Conservation (phyloP, 2,113 vertebrate genomes). For the Corythornis cristatus region DNA sequence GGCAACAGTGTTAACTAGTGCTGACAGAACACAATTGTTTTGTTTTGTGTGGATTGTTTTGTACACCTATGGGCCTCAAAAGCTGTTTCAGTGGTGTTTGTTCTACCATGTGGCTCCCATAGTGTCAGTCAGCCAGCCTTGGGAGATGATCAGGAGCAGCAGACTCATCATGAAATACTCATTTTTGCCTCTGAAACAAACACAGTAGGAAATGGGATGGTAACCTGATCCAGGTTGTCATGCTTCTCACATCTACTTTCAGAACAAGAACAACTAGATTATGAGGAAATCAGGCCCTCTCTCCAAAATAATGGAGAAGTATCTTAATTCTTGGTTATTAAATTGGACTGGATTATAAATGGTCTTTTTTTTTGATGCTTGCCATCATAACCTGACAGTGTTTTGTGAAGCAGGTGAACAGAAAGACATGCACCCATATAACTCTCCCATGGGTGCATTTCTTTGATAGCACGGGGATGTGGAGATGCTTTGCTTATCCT, state of each 20-base stretch:
- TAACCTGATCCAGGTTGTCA: neutral
- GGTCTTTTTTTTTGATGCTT: neutral
- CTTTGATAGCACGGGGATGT: fast-evolving
- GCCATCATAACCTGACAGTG: neutral
- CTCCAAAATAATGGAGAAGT: neutral
- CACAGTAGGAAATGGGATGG: neutral
- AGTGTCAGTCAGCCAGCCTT: neutral
- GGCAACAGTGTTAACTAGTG: neutral
- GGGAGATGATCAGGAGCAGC: neutral
- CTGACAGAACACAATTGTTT: neutral
- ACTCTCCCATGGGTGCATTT: neutral
- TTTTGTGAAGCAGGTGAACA: neutral
- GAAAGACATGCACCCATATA: neutral
- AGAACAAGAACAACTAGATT: neutral
- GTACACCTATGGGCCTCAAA: neutral
- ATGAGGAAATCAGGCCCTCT: neutral
- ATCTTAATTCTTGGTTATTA: neutral
- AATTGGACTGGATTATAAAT: neutral
- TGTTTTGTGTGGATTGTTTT: neutral
- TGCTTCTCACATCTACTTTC: neutral
- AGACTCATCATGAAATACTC: neutral
- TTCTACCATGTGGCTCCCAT: neutral
- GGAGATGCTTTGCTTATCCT: neutral
- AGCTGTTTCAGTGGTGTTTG: neutral
- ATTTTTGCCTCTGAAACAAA: neutral